Conservation (phyloP, 2,113 vertebrate genomes). For the Sylvicapra grimmia region DNA sequence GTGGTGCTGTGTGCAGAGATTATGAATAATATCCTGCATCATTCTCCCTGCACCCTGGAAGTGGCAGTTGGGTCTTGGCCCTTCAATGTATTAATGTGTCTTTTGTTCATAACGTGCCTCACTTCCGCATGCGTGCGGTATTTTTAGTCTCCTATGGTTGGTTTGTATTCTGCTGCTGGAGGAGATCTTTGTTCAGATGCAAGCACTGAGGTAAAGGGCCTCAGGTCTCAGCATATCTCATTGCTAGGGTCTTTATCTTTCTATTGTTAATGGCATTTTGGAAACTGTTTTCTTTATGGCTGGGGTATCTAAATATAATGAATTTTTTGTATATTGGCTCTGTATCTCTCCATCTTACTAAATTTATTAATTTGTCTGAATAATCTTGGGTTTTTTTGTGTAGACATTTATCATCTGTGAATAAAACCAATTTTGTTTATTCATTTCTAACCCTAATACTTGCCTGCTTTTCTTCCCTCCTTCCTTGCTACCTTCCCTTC, state of each 20-base stretch:
- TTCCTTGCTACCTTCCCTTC: background rate
- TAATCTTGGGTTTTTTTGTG: background rate
- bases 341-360: background rate
- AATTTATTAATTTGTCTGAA: background rate
- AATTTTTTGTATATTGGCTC: background rate
- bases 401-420: background rate
- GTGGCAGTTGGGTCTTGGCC: background rate
- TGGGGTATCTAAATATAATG: background rate
- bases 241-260: background rate
- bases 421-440: background rate
- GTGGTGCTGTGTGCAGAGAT: background rate
- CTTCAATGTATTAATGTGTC: background rate
- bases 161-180: background rate
- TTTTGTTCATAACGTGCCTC: background rate
- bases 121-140: accelerated
- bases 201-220: background rate
- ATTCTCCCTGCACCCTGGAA: background rate
- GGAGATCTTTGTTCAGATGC: background rate
- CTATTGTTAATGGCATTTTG: background rate
- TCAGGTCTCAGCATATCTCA: background rate
- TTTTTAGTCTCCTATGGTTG: background rate
- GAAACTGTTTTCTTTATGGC: background rate
- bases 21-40: background rate
- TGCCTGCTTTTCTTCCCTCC: background rate
- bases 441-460: background rate